phyloP scores from a whole-genome alignment of 2,113 vertebrate species.

The Pachycephala philippinensis region DNA sequence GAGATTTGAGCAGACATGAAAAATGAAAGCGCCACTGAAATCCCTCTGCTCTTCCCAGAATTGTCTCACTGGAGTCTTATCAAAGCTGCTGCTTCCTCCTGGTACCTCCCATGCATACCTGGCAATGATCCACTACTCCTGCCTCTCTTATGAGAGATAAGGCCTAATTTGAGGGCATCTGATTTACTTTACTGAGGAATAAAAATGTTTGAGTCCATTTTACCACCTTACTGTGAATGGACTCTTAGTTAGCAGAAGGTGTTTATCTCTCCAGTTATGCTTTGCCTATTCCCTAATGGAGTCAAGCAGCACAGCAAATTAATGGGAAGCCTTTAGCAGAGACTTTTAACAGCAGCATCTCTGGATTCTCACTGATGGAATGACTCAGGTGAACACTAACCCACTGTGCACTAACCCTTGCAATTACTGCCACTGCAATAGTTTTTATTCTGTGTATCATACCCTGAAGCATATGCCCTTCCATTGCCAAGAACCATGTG shows the following conservation, averaged over 20 bases:
- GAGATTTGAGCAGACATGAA: background rate
- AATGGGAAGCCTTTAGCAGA: background rate
- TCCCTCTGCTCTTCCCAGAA: background rate
- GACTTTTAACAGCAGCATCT: background rate
- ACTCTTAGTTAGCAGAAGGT: background rate
- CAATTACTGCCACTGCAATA: background rate
- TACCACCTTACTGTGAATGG: background rate
- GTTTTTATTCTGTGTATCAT: background rate
- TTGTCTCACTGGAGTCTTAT: background rate
- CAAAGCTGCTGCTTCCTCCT: background rate
- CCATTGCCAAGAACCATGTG: background rate
- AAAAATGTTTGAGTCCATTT: background rate
- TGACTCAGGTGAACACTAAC: background rate
- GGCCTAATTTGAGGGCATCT: background rate
- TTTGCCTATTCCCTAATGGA: background rate
- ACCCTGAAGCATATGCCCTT: background rate
- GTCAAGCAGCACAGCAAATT: background rate
- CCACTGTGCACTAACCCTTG: background rate
- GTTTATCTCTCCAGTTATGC: background rate
- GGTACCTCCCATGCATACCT: background rate
- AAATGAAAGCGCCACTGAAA: background rate
- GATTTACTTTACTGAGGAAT: background rate
- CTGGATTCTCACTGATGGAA: background rate
- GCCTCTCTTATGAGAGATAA: background rate
- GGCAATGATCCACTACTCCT: background rate